phyloP scores from a whole-genome alignment of 92 coral and sea anemone genomes.

The Diadumene lineata region DNA sequence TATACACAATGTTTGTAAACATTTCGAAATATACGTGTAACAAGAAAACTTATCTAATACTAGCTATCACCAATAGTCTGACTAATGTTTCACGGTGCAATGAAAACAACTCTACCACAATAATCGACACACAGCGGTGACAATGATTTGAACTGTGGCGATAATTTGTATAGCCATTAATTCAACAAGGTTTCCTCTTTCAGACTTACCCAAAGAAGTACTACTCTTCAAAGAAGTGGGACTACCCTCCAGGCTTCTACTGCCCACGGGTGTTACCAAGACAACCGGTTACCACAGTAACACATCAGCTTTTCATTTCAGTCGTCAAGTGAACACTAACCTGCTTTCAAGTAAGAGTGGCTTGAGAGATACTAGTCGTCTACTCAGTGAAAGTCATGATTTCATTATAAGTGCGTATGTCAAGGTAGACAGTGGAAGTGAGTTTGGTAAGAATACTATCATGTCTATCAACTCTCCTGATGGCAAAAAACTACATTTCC shows the following conservation, averaged over 20 bases:
- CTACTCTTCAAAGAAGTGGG: constrained; percentile 59
- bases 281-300: constrained; percentile 41
- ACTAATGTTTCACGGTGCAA: no score
- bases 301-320: constrained; percentile 48
- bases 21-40: no score
- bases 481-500: constrained; percentile 36
- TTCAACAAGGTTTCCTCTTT: no score
- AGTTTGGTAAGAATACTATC: constrained; percentile 40
- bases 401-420: constrained; percentile 56
- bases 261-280: constrained; percentile 47
- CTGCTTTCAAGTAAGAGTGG: constrained; percentile 55
- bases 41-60: no score
- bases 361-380: constrained; percentile 36
- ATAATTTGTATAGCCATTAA: no score
- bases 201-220: constrained; percentile 56
- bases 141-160: no score
- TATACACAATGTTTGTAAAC: no score
- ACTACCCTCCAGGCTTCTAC: constrained; percentile 8
- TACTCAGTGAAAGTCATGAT: constrained; percentile 62
- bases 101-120: no score
- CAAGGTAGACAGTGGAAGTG: constrained; percentile 31
- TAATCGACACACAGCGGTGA: no score
- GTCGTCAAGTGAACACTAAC: neutral
- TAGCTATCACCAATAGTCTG: no score
- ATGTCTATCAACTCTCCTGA: constrained; percentile 45